phyloP scores from a whole-genome alignment of 37 sponge, comb jelly and placozoan genomes.

The Chondrosia reniformis region DNA sequence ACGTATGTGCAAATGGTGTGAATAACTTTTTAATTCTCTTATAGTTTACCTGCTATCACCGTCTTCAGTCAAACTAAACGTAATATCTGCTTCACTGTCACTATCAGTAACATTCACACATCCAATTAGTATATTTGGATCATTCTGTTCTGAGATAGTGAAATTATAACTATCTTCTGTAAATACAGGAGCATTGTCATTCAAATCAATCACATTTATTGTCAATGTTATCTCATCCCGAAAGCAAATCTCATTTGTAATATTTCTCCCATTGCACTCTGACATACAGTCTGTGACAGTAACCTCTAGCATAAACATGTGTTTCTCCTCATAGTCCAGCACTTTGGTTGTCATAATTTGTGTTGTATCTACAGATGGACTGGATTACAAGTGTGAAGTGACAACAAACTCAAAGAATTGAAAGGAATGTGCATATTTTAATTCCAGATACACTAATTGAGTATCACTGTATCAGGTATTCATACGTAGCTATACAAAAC shows the following conservation, averaged over 20 bases:
- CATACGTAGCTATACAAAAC: too few species aligned
- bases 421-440: too few species aligned
- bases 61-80: background rate
- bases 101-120: background rate
- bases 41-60: too few species aligned
- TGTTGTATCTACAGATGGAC: background rate
- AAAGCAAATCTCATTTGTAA: background rate
- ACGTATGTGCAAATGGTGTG: too few species aligned
- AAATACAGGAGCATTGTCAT: slow-evolving; percentile 4
- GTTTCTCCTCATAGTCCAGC: background rate
- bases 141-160: background rate
- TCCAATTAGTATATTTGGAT: background rate
- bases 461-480: too few species aligned
- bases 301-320: background rate
- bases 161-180: background rate
- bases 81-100: slow-evolving; percentile 5
- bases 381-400: too few species aligned
- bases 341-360: background rate
- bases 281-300: background rate
- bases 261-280: background rate
- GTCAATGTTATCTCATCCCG: background rate
- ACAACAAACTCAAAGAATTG: too few species aligned
- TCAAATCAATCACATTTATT: slow-evolving; percentile 4
- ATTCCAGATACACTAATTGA: too few species aligned
- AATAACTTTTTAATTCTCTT: too few species aligned